Base-by-base conservation (phyloP, 1,140 invertebrate species). In the Drosophila tropicalis region DNA sequence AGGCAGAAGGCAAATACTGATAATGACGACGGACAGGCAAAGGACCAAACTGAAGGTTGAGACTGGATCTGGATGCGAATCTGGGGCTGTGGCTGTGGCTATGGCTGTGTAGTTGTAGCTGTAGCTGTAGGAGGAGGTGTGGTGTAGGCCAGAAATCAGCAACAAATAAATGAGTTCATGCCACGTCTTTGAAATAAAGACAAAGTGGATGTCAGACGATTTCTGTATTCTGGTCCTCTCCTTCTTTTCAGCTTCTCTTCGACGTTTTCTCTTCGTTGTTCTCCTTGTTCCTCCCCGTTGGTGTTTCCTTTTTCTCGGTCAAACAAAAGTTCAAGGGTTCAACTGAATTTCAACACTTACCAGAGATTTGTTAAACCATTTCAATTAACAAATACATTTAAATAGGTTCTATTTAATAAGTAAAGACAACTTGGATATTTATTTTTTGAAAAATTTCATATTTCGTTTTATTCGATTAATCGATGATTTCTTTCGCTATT, bases 161-260 rank as follows among this genome's bases (percentile, higher is more conserved):
- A 81, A 89, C 77, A 90, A 89, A 89, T 90, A 89, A 89, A 89
- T 89, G 84, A 90, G 80, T 89, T 84, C 84, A 89, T 81, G 84
- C 84, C 72, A 71, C 77, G 67, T 63, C 81, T 81, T 90, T 89
- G 84, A 89, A 89, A 89, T 89, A 85, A 89, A 89, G 84, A 89
- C 77, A 89, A 89, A 89, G 77, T 84, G 77, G 61, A 67, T 66
- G 84, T 82, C 79, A 69, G 67, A 51, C 44, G 44, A 51, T 51
- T 70, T 74, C 51, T 58, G 44, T 60, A 64, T 70, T 64, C 47
- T 60, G 64, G 63, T 62, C 55, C 47, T 47, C 57, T 34, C 34
- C 62, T 70, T 58, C 41, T 64, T 34, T 15, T 39, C 12, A 4
- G 36, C 47, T 62, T 39, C 29, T 36, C 15, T 10, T 32, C 34